Evolutionary conservation across 2,113 vertebrate genomes (phyloP), one percentile per base, ranked within the genome.

Genomic region (Lethenteron reissneri): DNA sequence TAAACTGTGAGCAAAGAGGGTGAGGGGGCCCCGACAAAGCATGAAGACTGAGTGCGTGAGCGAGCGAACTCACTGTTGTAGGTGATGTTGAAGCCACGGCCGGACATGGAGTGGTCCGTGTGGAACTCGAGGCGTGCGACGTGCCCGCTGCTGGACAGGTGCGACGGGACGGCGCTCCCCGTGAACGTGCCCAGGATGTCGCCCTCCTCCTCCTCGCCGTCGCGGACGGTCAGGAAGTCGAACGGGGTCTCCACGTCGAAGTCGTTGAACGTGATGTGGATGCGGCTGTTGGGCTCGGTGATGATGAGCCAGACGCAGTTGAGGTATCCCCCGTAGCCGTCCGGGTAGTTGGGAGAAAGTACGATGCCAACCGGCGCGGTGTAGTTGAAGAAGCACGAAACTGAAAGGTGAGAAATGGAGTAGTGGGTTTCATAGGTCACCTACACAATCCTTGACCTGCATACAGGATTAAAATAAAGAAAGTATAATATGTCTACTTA

Each of bases 381-480:
- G 78, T 97, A 99, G 81, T 99, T 99, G 84, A 99, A 99, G 80
- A 99, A 97, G 79, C 94, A 99, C 76, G 94, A 97, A 78, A 99
- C 85, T 87, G 85, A 41, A 41, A 41, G 41, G 41, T 41, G 41
- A 41, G 41, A 41, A 41, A 41, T 41, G 41, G 41, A 41, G 41
- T 41, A 41, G 41, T 41, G 41, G 41, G 6, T 41, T 41, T 41
- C 41, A 41, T 41, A 41, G 41, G 41, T 41, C 41, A 41, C 41
- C 41, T 41, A 41, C 41, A 41, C 41, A 41, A 41, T 41, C 41
- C 41, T 41, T 41, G 41, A 41, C 41, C 41, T 41, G 41, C 41
- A 7, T 41, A 41, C 41, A 41, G 41, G 41, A 41, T 41, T 41
- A 41, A 41, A 41, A 41, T 41, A 41, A 41, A 41, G 5, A 41